Evolutionary conservation across 2,888 invertebrate genomes (phyloP), one percentile per base, ranked within the genome.

Genomic region (Helobdella robusta): DNA sequence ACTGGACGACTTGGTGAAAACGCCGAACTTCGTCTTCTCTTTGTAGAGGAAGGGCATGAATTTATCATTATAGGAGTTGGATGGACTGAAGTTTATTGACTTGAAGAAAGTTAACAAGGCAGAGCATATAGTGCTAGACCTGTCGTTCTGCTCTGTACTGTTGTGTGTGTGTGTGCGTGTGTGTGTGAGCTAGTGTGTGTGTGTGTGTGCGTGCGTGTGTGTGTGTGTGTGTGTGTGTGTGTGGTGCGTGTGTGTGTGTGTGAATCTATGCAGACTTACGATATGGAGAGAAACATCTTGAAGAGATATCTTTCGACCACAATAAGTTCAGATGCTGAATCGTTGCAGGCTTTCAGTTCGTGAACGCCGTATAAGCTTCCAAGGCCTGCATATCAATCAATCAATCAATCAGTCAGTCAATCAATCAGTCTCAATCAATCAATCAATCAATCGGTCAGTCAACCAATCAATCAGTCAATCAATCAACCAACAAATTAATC

Each of bases 41-140:
- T 88, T 88, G 73, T 87, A 87, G 62, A 91, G 87, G 79, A 89
- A 91, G 67, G 87, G 88, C 70, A 89, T 88, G 72, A 87, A 87
- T 71, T 87, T 84, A 74, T 91, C 91, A 59, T 87, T 76, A 66
- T 56, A 54, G 63, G 65, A 65, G 83, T 84, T 73, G 30, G 23
- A 60, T 56, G 50, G 61, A 86, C 65, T 84, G 40, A 87, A 83
- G 70, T 86, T 85, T 76, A 87, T 87, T 72, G 88, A 85, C 79
- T 89, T 86, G 73, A 90, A 83, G 69, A 91, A 86, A 5, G 91
- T 91, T 52, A 87, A 87, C 56, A 91, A 80, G 50, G 89, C 88
- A 69, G 87, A 87, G 62, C 87, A 87, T 70, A 86, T 84, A 66
- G 88, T 88, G 64, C 72, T 71, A 64, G 72, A 73, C 23, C 73